Conservation (phyloP, 2,888 invertebrate species). For the Peribatodes rhomboidaria region DNA sequence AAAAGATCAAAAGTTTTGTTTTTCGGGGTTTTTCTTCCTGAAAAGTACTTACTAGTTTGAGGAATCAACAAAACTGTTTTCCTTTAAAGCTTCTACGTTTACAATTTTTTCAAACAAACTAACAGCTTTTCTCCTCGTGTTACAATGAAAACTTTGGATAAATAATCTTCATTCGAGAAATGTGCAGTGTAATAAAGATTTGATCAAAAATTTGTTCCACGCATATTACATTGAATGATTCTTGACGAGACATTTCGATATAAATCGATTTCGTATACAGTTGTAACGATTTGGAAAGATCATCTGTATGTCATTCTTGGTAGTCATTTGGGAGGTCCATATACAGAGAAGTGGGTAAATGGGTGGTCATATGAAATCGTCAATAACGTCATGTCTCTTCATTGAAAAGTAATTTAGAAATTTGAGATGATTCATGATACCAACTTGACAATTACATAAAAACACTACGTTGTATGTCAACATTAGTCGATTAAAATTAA, state of each 20-base stretch:
- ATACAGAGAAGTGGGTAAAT: slow-evolving; percentile 26
- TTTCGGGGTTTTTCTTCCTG: too few species aligned
- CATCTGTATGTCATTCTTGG: slow-evolving; percentile 58
- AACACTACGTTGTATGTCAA: neutral
- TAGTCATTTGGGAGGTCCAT: slow-evolving; percentile 37
- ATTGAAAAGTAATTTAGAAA: slow-evolving; percentile 7
- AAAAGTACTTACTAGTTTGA: too few species aligned
- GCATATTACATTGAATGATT: slow-evolving; percentile 16
- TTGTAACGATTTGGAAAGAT: slow-evolving; percentile 62
- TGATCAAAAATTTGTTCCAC: slow-evolving; percentile 4
- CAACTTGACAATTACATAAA: neutral
- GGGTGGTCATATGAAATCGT: neutral
- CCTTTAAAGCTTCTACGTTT: too few species aligned
- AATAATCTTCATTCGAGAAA: too few species aligned
- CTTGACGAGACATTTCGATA: slow-evolving; percentile 22
- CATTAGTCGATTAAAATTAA: slow-evolving; percentile 1
- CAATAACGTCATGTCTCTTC: neutral
- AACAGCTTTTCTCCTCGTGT: too few species aligned
- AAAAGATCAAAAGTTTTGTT: too few species aligned
- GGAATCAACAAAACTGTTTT: too few species aligned
- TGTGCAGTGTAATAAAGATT: too few species aligned
- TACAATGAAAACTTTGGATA: too few species aligned
- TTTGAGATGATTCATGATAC: neutral
- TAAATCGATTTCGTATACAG: slow-evolving; percentile 60
- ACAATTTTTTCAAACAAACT: too few species aligned